Base-by-base conservation (phyloP, 1,140 invertebrate genomes). In the Meloidogyne floridensis region DNA sequence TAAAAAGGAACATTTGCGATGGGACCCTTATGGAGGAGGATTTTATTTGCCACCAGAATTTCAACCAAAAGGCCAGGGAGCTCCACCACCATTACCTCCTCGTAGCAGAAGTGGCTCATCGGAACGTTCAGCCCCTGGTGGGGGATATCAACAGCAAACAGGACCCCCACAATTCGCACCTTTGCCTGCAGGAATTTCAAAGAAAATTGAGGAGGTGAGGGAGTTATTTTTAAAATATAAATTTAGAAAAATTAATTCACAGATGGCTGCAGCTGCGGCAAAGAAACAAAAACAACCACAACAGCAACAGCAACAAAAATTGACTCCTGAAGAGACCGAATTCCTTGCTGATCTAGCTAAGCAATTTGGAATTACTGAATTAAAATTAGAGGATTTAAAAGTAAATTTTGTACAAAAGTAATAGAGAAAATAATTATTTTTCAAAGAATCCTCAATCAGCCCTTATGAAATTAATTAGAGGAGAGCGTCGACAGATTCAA, bases 401-500 rank as follows among this genome's bases (percentile, higher is more conserved):
- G 77, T 79, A 72, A 10, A 20, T 79, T 42, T 54, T 32, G 18
- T 32, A 32, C 32, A 54, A 72, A 42, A 10, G 18, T 18, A 13
- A 13, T n/a, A n/a, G 1, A 2, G 18, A 47, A 4, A 20, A 53
- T 47, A 6, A 18, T 47, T 73, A 7, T 53, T n/a, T 18, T 7
- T 15, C 5, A 32, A 43, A 79, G 77, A 79, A 79, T 51, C 77
- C 77, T n/a, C 77, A 79, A 79, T 79, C 77, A 10, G 56, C 65
- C 15, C 83, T 75, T 43, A 75, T 90, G 42, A 70, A 87, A 82
- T 83, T 89, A 79, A 86, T 89, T 20, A 75, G 89, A 10, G 88
- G 88, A 18, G 87, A 88, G 77, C 80, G 83, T 65, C 82, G 88
- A 43, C 82, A 87, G 56, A 89, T 89, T 65, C 87, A 88, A 65